Percentiles rank a stretch among this genome's conserved stretches.
These are phyloP conservation scores for Macquaria ambigua DNA, from an alignment of 2,113 vertebrate species.

Conservation along the genomic window DNA sequence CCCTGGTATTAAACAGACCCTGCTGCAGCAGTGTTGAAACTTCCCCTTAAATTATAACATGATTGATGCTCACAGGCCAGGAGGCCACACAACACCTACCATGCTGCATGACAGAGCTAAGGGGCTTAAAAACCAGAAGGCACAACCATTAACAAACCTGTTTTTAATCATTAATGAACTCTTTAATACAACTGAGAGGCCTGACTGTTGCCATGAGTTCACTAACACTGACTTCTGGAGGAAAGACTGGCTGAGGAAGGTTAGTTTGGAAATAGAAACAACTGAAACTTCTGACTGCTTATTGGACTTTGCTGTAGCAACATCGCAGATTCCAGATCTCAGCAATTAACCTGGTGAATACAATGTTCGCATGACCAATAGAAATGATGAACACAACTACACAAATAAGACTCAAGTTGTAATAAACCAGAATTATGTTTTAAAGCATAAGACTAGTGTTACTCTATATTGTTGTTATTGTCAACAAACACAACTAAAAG, in stretches of 20 bases:
- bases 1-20: constrained; percentile 56
- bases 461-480: no score
- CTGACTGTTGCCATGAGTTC: not conserved
- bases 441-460: no score
- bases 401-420: not conserved
- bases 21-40: constrained; percentile 32
- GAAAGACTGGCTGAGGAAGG: not conserved
- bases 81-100: constrained; percentile 44
- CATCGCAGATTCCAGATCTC: not conserved
- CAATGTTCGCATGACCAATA: no score
- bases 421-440: not conserved
- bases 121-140: constrained; percentile 11
- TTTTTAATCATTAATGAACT: constrained; percentile 30
- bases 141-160: constrained; percentile 18
- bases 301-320: no score
- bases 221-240: not conserved
- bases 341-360: no score
- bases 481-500: no score
- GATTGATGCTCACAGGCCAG: constrained; percentile 34
- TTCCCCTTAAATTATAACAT: constrained; percentile 51
- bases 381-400: no score
- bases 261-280: not conserved
- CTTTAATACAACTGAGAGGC: constrained; percentile 3
- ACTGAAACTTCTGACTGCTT: not conserved
- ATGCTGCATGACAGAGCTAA: constrained; percentile 9